These are phyloP conservation scores for Petaurus breviceps DNA, from an alignment of 2,113 vertebrate species.

Conservation along the genomic window DNA sequence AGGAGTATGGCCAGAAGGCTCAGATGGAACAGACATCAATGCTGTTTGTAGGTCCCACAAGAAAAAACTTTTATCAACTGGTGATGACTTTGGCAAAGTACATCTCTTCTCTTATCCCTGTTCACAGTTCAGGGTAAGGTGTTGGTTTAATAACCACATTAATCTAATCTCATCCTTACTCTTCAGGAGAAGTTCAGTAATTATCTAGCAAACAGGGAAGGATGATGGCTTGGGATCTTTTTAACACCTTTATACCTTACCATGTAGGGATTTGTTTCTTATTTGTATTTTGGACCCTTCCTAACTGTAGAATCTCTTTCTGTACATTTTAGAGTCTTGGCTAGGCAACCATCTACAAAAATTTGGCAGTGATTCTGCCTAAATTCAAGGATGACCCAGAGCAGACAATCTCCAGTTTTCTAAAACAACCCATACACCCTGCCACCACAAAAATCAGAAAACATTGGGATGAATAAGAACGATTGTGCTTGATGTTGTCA, in stretches of 20 bases:
- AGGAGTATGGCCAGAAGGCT: constrained; percentile 99
- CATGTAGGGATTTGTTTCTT: background rate
- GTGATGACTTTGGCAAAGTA: constrained; percentile 98
- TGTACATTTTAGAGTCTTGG: background rate
- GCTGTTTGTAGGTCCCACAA: constrained; percentile 91
- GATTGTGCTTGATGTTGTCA: background rate
- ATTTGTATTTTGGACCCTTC: background rate
- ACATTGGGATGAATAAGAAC: background rate
- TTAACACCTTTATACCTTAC: background rate
- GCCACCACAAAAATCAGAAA: background rate
- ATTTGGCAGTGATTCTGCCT: background rate
- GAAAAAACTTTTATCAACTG: constrained; percentile 92
- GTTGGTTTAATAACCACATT: background rate
- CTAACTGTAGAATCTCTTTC: background rate
- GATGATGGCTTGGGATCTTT: background rate
- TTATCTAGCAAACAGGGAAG: background rate
- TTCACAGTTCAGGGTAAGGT: constrained; percentile 94
- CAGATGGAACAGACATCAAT: constrained; percentile 97
- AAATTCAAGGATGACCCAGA: background rate
- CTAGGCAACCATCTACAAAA: background rate
- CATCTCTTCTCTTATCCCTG: constrained; percentile 97
- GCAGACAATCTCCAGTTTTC: background rate
- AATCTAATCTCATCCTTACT: rapidly evolving
- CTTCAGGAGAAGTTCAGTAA: background rate
- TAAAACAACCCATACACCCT: background rate